Conservation (phyloP, 1,140 invertebrate species). For the Eubasilissa regina region DNA sequence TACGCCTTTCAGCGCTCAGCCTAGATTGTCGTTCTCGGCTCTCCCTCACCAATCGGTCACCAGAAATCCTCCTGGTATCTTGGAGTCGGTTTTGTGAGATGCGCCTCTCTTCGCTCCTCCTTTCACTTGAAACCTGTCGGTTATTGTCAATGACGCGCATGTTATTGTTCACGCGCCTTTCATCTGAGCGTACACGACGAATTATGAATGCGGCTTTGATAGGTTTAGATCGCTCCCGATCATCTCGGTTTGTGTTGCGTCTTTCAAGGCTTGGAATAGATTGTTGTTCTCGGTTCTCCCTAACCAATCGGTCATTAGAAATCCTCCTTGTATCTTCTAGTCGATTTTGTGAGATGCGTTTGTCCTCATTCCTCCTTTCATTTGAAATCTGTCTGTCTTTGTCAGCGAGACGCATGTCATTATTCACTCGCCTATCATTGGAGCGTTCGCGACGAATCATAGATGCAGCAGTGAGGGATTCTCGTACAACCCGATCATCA, state of each 20-base stretch:
- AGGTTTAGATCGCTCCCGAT: no score
- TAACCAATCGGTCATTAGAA: neutral
- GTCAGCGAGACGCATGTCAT: neutral
- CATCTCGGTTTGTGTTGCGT: no score
- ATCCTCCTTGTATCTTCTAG: neutral
- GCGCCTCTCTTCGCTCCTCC: neutral
- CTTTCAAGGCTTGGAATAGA: no score
- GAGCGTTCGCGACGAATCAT: neutral
- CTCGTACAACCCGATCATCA: neutral
- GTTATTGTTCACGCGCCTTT: no score
- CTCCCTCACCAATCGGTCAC: neutral
- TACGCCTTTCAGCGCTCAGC: constrained; percentile 13
- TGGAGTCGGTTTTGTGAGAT: neutral
- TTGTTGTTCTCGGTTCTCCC: no score
- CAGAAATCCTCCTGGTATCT: neutral
- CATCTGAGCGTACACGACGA: no score
- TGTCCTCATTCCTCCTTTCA: neutral
- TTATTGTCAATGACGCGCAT: neutral
- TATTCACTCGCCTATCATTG: neutral
- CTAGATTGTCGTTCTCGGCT: constrained; percentile 1
- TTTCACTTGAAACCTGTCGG: neutral
- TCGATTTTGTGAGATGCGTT: neutral
- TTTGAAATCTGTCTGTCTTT: neutral
- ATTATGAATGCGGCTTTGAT: no score
- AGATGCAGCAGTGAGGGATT: no score